Base-by-base conservation (phyloP, 2,113 vertebrate genomes). In the Hemibagrus wyckioides region DNA sequence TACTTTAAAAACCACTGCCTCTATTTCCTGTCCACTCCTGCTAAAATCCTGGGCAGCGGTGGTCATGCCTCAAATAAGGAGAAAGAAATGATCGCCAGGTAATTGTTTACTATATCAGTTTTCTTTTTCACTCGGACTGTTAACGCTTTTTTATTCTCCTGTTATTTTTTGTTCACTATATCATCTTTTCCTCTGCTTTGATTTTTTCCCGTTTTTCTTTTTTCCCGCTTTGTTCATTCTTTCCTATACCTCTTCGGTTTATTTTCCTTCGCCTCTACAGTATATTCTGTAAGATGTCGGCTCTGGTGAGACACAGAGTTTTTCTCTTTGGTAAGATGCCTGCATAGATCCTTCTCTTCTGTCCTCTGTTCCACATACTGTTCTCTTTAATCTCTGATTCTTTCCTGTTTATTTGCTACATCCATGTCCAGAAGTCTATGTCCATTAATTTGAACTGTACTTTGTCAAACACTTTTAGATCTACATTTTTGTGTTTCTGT, bases 61-160 rank as follows among this genome's bases (percentile, higher is more conserved):
- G 97, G 97, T 1, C 96, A 97, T 8, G 97, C 97, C 17, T 99
- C 97, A 83, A 99, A 99, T 90, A 99, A 99, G 87, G 97, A 99
- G 93, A 99, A 99, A 89, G 97, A 99, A 91, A 98, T 99, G 97
- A 97, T 98, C 87, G 97, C 97, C 90, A 97, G 97, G 97, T 98
- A n/a, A n/a, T n/a, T n/a, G n/a, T n/a, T n/a, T n/a, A n/a, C n/a
- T n/a, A n/a, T n/a, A n/a, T n/a, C n/a, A 87, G 90, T 54, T 23
- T 7, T 39, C 57, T 17, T 17, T 48, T 44, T 44, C 73, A 52
- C 44, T 69, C 63, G 81, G 21, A 41, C 81, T 86, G n/a, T 67
- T 30, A 48, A 3, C 59, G 19, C 13, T 82, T 28, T 5, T 39
- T 30, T 36, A 28, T 15, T 33, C 83, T 86, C 21, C 69, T 56